These are phyloP conservation scores for Anolis carolinensis DNA, from an alignment of 2,113 vertebrate genomes.

Conservation along the genomic window DNA sequence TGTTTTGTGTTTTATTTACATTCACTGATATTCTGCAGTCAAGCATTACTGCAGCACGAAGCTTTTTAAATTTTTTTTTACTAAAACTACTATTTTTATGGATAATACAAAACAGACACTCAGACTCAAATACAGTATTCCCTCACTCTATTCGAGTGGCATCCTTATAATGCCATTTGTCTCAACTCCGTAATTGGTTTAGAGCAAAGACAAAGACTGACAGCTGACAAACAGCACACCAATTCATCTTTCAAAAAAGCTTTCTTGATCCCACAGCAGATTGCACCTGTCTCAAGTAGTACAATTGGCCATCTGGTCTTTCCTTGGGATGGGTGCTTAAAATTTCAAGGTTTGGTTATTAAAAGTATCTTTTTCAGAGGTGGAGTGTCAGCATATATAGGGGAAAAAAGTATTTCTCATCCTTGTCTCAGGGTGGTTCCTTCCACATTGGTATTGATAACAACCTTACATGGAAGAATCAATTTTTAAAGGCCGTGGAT, in stretches of 20 bases:
- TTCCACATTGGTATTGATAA: constrained; percentile 1
- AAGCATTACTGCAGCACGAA: constrained; percentile 16
- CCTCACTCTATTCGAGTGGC: constrained; percentile 34
- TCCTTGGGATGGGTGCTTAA: background rate
- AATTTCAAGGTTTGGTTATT: constrained; percentile 48
- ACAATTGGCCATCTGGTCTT: constrained; percentile 41
- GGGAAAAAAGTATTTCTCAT: constrained; percentile 17
- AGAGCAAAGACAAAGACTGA: constrained; percentile 63
- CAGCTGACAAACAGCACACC: constrained; percentile 37
- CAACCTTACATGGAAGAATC: background rate
- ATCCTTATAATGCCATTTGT: constrained; percentile 55
- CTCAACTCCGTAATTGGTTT: constrained; percentile 56
- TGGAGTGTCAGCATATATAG: constrained; percentile 5
- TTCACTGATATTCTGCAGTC: background rate
- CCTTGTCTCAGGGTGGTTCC: background rate
- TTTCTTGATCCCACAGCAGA: constrained; percentile 35
- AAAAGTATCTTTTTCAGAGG: constrained; percentile 14
- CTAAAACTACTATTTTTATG: constrained; percentile 6
- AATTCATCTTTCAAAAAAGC: constrained; percentile 57
- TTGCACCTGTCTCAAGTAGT: constrained; percentile 18
- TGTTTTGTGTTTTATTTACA: constrained; percentile 28
- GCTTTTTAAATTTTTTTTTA: background rate
- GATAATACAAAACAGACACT: background rate
- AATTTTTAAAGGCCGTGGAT: background rate
- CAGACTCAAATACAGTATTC: constrained; percentile 10